phyloP scores from a whole-genome alignment of 2,797 vertebrate genomes.

The Epinephelus coioides region DNA sequence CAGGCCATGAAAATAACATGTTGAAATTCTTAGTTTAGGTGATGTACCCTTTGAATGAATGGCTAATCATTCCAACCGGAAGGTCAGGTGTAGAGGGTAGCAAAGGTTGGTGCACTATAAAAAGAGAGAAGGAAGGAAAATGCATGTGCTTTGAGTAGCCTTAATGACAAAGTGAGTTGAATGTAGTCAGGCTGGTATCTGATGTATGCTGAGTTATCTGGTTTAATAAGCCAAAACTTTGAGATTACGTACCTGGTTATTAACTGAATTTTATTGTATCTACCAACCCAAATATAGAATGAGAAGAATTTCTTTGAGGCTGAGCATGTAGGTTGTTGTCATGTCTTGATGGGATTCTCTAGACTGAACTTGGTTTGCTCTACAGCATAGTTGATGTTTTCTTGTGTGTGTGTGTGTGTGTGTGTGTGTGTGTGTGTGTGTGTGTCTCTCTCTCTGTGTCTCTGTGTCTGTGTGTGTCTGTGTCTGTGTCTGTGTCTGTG shows the following conservation, averaged over 20 bases:
- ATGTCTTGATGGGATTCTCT: too few species aligned
- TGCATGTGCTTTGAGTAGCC: neutral
- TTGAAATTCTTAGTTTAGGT: too few species aligned
- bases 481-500: conserved; percentile 10
- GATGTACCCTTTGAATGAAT: neutral
- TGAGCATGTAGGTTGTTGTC: too few species aligned
- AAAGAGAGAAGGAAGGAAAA: neutral
- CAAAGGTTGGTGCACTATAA: neutral
- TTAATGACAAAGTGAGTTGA: neutral
- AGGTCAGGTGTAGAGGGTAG: neutral
- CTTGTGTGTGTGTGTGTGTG: neutral
- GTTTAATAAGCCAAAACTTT: too few species aligned
- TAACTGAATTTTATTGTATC: too few species aligned
- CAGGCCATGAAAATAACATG: too few species aligned
- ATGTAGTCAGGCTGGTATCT: neutral
- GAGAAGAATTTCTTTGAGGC: too few species aligned
- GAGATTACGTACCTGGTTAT: too few species aligned
- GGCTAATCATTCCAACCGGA: too few species aligned
- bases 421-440: conserved; percentile 14
- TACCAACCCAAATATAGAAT: too few species aligned
- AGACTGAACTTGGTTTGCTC: too few species aligned
- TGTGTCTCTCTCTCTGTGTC: neutral
- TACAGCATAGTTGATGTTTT: too few species aligned
- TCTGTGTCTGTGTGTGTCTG: neutral
- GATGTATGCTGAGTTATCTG: neutral